A percentile compares a stretch with the other conserved stretches of the same genome.
Evolutionary conservation across 2,888 invertebrate genomes (phyloP).

Genomic region (Lamellibrachia satsuma): DNA sequence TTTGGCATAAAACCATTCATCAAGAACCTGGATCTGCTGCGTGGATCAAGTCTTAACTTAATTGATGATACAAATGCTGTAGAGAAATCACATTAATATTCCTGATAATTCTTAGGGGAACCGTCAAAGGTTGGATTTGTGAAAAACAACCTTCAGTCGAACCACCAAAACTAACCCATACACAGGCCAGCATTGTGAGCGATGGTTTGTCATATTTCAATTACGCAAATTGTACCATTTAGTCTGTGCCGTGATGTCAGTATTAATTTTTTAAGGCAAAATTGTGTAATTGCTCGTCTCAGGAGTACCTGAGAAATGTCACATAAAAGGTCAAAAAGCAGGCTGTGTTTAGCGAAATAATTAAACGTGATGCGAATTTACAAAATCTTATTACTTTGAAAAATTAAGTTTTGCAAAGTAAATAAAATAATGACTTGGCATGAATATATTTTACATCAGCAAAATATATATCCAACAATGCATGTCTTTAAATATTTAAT

Average conservation of each 20-base stretch:
- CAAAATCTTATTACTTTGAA: background rate
- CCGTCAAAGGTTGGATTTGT: background rate
- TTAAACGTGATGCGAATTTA: background rate
- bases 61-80: background rate
- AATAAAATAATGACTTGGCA: background rate
- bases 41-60: background rate
- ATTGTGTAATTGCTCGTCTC: constrained; percentile 1
- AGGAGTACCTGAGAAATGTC: background rate
- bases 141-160: background rate
- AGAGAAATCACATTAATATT: background rate
- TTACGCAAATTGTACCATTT: constrained; percentile 9
- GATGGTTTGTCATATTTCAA: background rate
- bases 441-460: background rate
- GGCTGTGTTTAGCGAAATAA: background rate
- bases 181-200: background rate
- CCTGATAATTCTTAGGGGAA: background rate
- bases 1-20: constrained; percentile 13
- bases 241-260: background rate
- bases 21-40: background rate
- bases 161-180: background rate
- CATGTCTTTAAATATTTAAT: background rate
- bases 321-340: background rate
- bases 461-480: background rate
- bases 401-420: background rate
- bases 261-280: background rate